Conservation (phyloP, 2,113 vertebrate species). For the Setophaga kirtlandii region DNA sequence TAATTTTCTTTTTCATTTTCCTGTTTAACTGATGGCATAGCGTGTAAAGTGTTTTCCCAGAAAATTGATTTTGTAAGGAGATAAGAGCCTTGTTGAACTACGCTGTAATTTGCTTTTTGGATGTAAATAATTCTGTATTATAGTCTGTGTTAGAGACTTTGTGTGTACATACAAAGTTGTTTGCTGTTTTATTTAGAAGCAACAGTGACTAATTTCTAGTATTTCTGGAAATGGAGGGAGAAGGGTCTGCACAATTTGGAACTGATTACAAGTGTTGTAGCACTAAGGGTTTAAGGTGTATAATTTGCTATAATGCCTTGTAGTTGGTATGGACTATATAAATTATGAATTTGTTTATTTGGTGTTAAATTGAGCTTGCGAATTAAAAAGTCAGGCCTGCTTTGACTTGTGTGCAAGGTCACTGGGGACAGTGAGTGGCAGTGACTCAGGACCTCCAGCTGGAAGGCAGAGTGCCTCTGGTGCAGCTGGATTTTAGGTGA, state of each 20-base stretch:
- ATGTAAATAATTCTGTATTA: background rate
- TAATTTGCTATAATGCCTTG: background rate
- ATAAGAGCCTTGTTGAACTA: background rate
- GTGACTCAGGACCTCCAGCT: background rate
- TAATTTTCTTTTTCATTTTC: background rate
- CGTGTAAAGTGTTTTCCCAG: background rate
- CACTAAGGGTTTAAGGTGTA: background rate
- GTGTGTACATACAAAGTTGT: background rate
- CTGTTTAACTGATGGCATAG: background rate
- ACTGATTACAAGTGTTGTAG: background rate
- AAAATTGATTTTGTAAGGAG: background rate
- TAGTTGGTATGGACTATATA: background rate
- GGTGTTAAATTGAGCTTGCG: background rate
- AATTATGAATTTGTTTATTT: background rate
- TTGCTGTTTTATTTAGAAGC: background rate
- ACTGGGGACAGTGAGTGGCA: rapidly evolving
- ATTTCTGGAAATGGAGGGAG: background rate
- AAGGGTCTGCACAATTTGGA: background rate
- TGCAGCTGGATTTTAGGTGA: background rate
- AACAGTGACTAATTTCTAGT: background rate
- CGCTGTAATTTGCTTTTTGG: background rate
- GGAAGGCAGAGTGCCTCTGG: background rate
- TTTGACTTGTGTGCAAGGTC: background rate
- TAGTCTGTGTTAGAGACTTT: background rate
- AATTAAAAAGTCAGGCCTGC: background rate